Conservation (phyloP, 2,888 invertebrate species). For the Agrochola circellaris region DNA sequence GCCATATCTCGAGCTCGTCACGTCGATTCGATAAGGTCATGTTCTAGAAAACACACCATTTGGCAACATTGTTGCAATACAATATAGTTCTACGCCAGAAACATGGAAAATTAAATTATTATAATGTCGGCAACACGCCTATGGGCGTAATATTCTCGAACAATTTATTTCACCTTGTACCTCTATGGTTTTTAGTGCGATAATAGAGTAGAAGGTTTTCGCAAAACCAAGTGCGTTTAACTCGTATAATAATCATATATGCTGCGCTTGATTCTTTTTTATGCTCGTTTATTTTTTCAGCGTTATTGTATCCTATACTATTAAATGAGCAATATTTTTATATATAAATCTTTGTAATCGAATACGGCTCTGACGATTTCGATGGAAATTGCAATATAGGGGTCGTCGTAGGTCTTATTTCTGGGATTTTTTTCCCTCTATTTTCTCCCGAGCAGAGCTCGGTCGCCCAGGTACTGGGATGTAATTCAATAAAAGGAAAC, state of each 20-base stretch:
- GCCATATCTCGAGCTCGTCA: constrained; percentile 58
- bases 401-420: too few species aligned
- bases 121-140: constrained; percentile 33
- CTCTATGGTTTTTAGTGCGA: constrained; percentile 11
- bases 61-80: constrained; percentile 54
- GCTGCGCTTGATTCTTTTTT: background rate
- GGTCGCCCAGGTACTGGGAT: too few species aligned
- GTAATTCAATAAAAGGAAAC: background rate
- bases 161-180: constrained; percentile 40
- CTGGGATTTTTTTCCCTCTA: too few species aligned
- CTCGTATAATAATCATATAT: background rate
- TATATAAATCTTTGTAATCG: too few species aligned
- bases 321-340: too few species aligned
- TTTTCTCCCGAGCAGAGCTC: too few species aligned
- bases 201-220: constrained; percentile 1
- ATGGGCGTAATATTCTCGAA: constrained; percentile 28
- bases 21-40: constrained; percentile 65
- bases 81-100: constrained; percentile 46
- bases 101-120: constrained; percentile 46
- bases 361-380: too few species aligned
- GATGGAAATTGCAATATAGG: too few species aligned
- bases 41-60: constrained; percentile 58
- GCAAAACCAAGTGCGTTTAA: background rate
- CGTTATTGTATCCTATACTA: background rate
- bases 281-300: background rate